Base-by-base conservation (phyloP, 1,140 invertebrate genomes). In the Dreissena polymorpha region DNA sequence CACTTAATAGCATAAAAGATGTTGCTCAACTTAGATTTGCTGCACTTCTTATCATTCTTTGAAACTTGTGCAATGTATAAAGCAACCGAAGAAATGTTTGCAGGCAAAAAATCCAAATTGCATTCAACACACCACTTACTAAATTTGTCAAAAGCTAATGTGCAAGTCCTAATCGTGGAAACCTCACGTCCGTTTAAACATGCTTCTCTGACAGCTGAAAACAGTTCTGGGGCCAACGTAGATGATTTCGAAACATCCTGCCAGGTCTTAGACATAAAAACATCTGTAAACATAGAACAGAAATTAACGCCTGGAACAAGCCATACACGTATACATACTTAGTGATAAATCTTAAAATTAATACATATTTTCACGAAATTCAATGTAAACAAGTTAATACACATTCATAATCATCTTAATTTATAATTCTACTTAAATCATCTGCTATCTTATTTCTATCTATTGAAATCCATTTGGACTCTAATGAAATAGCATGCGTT, bases 341-440 rank as follows among this genome's bases (percentile, higher is more conserved):
- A n/a, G n/a, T n/a, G n/a, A n/a, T n/a, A n/a, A n/a, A n/a, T n/a
- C n/a, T n/a, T n/a, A n/a, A n/a, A n/a, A n/a, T n/a, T n/a, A n/a
- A n/a, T n/a, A n/a, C n/a, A n/a, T n/a, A n/a, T n/a, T n/a, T n/a
- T n/a, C n/a, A n/a, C n/a, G n/a, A n/a, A n/a, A n/a, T n/a, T n/a
- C n/a, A n/a, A n/a, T n/a, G n/a, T n/a, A n/a, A n/a, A n/a, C n/a
- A n/a, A n/a, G n/a, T n/a, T n/a, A n/a, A n/a, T n/a, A n/a, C n/a
- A n/a, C n/a, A n/a, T n/a, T 5, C 12, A 60, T 68, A 81, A 51
- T 81, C 68, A 39, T 81, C 78, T 18, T 27, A 49, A 72, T 80
- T 68, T 6, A 39, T 16, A 6, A 23, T 10, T 55, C 65, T 71
- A 55, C n/a, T 39, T 72, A 10, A 81, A 64, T 13, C 10, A 72